Conservation (phyloP, 2,113 vertebrate genomes). For the Notechis scutatus region DNA sequence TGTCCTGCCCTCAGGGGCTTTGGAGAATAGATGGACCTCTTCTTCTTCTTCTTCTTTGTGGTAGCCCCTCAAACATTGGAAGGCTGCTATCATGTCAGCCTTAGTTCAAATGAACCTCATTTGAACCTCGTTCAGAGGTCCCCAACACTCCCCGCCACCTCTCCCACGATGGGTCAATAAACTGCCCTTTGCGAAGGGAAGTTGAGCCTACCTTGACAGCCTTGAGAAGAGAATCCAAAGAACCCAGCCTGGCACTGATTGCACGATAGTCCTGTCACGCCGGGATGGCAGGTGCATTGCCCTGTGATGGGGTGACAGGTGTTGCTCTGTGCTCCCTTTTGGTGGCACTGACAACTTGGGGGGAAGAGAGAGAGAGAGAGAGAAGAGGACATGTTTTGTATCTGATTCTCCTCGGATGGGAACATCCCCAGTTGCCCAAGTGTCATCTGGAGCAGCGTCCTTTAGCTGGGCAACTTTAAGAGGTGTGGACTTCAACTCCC, state of each 20-base stretch:
- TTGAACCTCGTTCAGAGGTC: background rate
- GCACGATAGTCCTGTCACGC: constrained; percentile 77
- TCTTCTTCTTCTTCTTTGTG: background rate
- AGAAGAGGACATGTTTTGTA: background rate
- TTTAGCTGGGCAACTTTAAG: background rate
- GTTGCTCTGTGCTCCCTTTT: constrained; percentile 69
- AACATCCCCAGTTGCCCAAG: background rate
- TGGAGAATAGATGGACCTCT: background rate
- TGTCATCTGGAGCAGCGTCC: background rate
- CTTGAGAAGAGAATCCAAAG: constrained; percentile 86
- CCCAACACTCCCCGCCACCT: too few relatives aligned
- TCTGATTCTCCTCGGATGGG: background rate
- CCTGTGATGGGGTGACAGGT: constrained; percentile 78
- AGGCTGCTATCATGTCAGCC: too few relatives aligned
- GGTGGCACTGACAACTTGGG: constrained; percentile 68
- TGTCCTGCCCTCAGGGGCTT: background rate
- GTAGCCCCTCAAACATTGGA: background rate
- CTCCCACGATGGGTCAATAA: background rate
- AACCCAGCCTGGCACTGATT: constrained; percentile 78
- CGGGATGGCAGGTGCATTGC: constrained; percentile 82
- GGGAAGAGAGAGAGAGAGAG: too few relatives aligned
- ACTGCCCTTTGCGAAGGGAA: background rate
- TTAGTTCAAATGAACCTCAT: background rate
- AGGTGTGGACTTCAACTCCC: background rate
- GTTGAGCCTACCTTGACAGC: constrained; percentile 79